Evolutionary conservation across 1,140 invertebrate species (phyloP).

Genomic region (Bombus pascuorum): DNA sequence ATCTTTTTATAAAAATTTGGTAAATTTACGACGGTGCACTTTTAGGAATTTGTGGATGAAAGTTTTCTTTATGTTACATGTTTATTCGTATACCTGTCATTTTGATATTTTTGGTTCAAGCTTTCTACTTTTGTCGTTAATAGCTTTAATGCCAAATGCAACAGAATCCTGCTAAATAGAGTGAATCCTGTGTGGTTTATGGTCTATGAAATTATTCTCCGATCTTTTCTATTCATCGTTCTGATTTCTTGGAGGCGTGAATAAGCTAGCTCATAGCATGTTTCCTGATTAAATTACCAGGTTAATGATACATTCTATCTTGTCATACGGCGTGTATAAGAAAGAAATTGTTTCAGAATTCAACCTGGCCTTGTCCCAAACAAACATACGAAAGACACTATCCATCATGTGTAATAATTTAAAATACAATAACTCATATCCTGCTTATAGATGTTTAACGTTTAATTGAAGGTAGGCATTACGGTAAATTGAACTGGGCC

Average conservation of each 20-base stretch:
- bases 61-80: too few relatives aligned
- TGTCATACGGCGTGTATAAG: neutral
- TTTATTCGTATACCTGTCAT: too few relatives aligned
- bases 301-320: neutral
- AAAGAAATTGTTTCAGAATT: neutral
- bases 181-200: neutral
- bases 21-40: too few relatives aligned
- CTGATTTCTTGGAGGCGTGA: neutral
- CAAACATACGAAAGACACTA: too few relatives aligned
- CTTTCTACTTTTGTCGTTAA: too few relatives aligned
- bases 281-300: neutral
- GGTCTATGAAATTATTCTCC: neutral
- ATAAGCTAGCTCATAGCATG: too few relatives aligned
- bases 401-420: too few relatives aligned
- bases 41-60: too few relatives aligned
- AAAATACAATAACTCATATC: constrained; percentile 1
- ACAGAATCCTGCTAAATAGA: neutral
- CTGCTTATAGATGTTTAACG: constrained; percentile 12
- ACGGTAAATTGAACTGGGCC: constrained; percentile 19
- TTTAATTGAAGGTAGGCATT: constrained; percentile 39
- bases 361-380: neutral
- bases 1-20: too few relatives aligned
- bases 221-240: neutral
- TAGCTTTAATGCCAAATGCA: too few relatives aligned
- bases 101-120: too few relatives aligned